Evolutionary conservation across 2,797 vertebrate species (phyloP).

Genomic region (Oceanodroma leucorhoa): DNA sequence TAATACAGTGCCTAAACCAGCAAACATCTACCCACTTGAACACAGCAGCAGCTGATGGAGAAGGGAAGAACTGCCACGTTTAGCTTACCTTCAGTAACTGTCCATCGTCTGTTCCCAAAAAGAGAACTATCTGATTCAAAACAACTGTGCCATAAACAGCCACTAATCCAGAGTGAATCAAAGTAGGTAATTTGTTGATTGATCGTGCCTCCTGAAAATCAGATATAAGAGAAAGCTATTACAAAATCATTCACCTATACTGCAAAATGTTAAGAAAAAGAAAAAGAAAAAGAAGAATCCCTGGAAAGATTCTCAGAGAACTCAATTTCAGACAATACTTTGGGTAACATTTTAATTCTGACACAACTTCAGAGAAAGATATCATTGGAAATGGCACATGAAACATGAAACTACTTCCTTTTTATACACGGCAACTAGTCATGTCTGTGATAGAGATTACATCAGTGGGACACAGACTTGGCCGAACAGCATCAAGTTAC

Average conservation of each 20-base stretch:
- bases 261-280: not conserved
- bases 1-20: not conserved
- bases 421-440: not conserved
- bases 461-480: not conserved
- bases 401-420: not conserved
- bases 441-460: not conserved
- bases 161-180: slow-evolving; percentile 76
- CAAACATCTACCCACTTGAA: not conserved
- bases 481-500: not conserved
- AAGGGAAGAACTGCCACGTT: not conserved
- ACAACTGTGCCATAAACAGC: slow-evolving; percentile 78
- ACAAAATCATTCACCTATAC: not conserved
- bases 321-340: not conserved
- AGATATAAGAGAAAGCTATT: slow-evolving; percentile 19
- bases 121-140: slow-evolving; percentile 75
- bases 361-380: not conserved
- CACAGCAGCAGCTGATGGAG: not conserved
- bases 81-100: slow-evolving; percentile 80
- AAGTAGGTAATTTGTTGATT: slow-evolving; percentile 67
- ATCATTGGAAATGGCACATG: not conserved
- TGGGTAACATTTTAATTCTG: not conserved
- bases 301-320: not conserved
- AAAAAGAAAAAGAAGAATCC: not conserved
- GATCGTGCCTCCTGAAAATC: slow-evolving; percentile 37
- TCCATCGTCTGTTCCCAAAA: slow-evolving; percentile 80